A percentile compares a stretch with the other conserved stretches of the same genome.
Conservation (phyloP, 2,888 invertebrate genomes). For the Drymonia ruficornis region DNA sequence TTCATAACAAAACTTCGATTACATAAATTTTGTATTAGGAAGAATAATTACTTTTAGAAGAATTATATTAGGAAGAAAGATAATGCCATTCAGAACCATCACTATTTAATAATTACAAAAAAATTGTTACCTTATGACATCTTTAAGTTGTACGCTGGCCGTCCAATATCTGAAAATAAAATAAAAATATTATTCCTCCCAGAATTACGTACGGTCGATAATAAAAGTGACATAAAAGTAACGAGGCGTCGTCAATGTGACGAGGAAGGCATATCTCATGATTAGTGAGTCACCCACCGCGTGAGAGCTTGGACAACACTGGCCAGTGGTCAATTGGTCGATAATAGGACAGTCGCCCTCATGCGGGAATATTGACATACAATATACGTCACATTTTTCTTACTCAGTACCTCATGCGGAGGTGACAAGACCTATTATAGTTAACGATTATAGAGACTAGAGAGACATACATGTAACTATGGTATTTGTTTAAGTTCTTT, state of each 20-base stretch:
- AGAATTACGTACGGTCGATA: slow-evolving; percentile 28
- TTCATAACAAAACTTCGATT: no score
- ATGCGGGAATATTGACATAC: slow-evolving; percentile 81
- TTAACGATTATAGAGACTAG: neutral
- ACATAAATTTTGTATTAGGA: no score
- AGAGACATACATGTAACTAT: no score
- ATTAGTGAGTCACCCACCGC: slow-evolving; percentile 46
- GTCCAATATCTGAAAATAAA: slow-evolving; percentile 54
- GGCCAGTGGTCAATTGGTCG: slow-evolving; percentile 65
- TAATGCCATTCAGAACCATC: no score
- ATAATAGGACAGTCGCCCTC: slow-evolving; percentile 70
- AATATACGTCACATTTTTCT: slow-evolving; percentile 82
- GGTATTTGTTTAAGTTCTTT: no score
- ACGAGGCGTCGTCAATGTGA: slow-evolving; percentile 55
- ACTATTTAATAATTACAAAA: neutral
- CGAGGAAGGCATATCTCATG: slow-evolving; percentile 66
- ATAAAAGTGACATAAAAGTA: slow-evolving; percentile 66
- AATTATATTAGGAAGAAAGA: no score
- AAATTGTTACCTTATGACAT: slow-evolving; percentile 67
- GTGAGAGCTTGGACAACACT: slow-evolving; percentile 54
- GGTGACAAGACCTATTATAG: slow-evolving; percentile 29
- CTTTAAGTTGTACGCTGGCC: slow-evolving; percentile 46
- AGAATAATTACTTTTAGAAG: no score
- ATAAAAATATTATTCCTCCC: slow-evolving; percentile 18
- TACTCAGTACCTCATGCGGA: slow-evolving; percentile 63